Conservation (phyloP, 64 coral and sea anemone species). For the Pocillopora verrucosa region DNA sequence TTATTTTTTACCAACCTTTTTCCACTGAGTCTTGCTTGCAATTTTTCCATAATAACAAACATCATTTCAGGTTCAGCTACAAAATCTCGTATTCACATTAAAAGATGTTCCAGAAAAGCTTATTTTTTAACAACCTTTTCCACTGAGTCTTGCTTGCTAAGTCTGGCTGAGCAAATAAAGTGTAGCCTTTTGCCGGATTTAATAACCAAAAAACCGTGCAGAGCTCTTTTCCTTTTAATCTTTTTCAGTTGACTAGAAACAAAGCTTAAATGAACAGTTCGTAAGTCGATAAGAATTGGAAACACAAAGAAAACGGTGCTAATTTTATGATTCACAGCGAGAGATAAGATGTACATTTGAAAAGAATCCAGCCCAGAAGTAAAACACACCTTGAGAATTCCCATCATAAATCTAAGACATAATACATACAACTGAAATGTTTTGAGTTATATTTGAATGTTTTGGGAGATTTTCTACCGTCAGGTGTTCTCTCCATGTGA, state of each 20-base stretch:
- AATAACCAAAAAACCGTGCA: neutral
- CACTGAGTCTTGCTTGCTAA: too few species aligned
- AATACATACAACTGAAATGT: neutral
- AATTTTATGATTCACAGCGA: neutral
- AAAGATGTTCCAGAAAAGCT: too few species aligned
- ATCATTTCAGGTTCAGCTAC: too few species aligned
- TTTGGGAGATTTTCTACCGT: neutral
- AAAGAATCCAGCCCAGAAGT: neutral
- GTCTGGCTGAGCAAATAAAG: neutral
- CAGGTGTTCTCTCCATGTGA: neutral
- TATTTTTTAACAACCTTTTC: too few species aligned
- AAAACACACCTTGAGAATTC: slow-evolving; percentile 32
- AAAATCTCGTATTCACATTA: too few species aligned
- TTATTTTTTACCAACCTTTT: too few species aligned
- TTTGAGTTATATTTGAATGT: neutral
- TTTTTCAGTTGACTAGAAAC: neutral
- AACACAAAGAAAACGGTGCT: neutral
- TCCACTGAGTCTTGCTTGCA: too few species aligned
- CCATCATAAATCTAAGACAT: slow-evolving; percentile 18
- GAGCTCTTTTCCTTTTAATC: neutral
- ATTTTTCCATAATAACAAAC: too few species aligned
- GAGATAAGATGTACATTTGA: slow-evolving; percentile 18
- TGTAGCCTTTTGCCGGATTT: neutral
- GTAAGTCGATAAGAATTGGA: neutral
- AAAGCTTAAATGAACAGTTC: neutral